Evolutionary conservation across 92 coral and sea anemone species (phyloP), one percentile per base, ranked within the genome.

Genomic region (Phenganax marumi): DNA sequence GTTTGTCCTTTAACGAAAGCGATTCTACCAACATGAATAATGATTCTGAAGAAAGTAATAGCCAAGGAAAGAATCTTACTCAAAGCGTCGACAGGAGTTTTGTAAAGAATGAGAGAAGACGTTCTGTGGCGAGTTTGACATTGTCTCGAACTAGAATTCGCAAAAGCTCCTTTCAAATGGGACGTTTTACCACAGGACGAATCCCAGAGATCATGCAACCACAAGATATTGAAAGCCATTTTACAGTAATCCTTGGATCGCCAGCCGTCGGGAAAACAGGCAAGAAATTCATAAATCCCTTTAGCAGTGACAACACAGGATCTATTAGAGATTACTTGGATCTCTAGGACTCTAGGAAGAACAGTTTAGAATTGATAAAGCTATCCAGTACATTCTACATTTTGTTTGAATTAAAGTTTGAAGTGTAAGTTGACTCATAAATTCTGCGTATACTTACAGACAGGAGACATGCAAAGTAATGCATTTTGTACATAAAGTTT

Each of bases 191-290:
- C 7, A 10, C 68, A 49, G 57, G 69, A 65, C 26, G 68, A 17
- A 5, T 62, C 12, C 68, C 55, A 3, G 60, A 43, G 13, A 17
- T 74, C 7, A 17, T 76, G 17, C 68, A 76, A 13, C 75, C 84
- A 16, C 77, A 76, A 52, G 83, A 87, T 14, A 10, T 55, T 14
- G 98, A 94, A 76, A 90, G 86, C 56, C 93, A 94, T 66, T 88
- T 90, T 4, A 77, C 91, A 10, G 98, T 94, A 2, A 83, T 94
- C 70, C 91, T 94, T 3, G 98, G 98, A 11, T 90, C 89, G 10
- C 97, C 93, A 19, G 98, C 97, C 0, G 98, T 94, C 8, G 98
- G 98, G 6, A 94, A 94, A 78, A 94, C 98, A 90, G 98, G 98
- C 89, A 64, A 33, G 75, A 23, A 33, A 33, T 33, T 33, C 43